phyloP scores from a whole-genome alignment of 2,797 vertebrate genomes.

The Masticophis lateralis region DNA sequence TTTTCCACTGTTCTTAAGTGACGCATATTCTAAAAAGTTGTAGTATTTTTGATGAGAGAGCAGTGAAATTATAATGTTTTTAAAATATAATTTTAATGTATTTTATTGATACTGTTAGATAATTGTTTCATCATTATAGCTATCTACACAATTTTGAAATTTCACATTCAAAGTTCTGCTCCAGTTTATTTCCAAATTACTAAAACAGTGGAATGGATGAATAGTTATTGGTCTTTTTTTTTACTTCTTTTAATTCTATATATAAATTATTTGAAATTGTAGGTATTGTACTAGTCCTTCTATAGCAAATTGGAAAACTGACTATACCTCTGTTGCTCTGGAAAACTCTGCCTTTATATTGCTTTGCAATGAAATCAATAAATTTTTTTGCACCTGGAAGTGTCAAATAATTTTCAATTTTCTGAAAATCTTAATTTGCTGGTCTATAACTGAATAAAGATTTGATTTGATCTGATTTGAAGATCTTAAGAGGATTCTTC shows the following conservation, averaged over 20 bases:
- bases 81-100: not conserved
- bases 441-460: not conserved
- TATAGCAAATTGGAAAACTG: not conserved
- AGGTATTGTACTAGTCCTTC: not conserved
- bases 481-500: not conserved
- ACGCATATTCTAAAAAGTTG: constrained; percentile 29
- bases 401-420: not conserved
- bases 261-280: not conserved
- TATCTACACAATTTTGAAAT: constrained; percentile 10
- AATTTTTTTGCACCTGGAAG: not conserved
- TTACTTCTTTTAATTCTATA: not conserved
- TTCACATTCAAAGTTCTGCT: not conserved
- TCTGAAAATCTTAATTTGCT: not conserved
- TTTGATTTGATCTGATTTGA: not conserved
- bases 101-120: not conserved
- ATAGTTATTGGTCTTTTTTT: not conserved
- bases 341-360: not conserved
- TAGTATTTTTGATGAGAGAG: not conserved
- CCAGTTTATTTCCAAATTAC: not conserved
- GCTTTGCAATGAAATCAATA: not conserved
- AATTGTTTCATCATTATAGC: not conserved
- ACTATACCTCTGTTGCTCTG: not conserved
- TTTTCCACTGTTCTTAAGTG: constrained; percentile 32
- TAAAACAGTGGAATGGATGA: not conserved
- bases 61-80: not conserved